Base-by-base conservation (phyloP, 2,797 vertebrate genomes). In the Enteromius anoplus region DNA sequence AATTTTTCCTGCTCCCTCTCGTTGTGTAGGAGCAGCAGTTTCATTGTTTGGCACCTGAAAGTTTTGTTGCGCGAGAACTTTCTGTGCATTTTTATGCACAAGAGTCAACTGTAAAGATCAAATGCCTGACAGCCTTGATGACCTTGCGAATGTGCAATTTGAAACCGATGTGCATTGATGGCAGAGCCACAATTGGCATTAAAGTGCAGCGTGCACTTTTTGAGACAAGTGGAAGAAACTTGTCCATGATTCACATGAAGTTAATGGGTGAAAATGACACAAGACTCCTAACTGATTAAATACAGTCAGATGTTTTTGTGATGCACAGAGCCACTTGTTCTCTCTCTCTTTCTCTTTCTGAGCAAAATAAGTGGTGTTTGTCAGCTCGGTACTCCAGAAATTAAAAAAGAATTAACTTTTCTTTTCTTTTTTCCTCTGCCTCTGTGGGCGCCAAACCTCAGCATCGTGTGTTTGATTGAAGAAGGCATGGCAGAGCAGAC, bases 1-100 rank as follows among this genome's bases (percentile, higher is more conserved):
- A 82, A 85, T 85, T 84, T 78, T 83, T 66, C 78, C 49, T 42
- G 47, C 83, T 84, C 37, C 40, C 55, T 88, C 26, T 47, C 65
- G 42, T 85, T 83, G 47, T 15, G 49, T 82, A 34, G 78, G 55
- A 83, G 64, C 87, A 85, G 87, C 85, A 85, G 68, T 83, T 86
- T 80, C 32, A 58, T 79, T 60, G 78, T 79, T 71, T 62, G 3
- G 73, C 45, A 75, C 76, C 78, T 75, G 26, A 85, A 85, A 83
- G 77, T 85, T 86, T 86, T 70, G 45, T 21, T 80, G 80, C 37
- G 12, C 55, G 5, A 14, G 55, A 76, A 78, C 58, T 84, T 84
- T 47, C n/a, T 26, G 21, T 9, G 10, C 70, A 65, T 71, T 75
- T 70, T 75, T 34, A n/a, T 55, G 34, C 45, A 40, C 42, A 17